Evolutionary conservation across 2,797 vertebrate genomes (phyloP).

Genomic region (Balearica regulorum): DNA sequence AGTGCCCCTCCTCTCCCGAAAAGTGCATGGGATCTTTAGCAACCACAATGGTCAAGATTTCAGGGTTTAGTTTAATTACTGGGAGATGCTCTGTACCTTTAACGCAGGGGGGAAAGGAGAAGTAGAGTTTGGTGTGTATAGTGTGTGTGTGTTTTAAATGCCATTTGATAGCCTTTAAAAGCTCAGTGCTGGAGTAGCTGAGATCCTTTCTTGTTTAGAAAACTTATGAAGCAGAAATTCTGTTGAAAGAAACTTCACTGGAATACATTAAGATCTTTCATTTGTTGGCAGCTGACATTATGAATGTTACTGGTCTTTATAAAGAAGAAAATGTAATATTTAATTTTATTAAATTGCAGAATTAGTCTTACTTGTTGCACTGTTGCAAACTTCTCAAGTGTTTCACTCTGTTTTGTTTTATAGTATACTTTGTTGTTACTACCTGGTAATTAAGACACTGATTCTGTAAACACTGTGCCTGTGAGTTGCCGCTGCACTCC

Average conservation of each 20-base stretch:
- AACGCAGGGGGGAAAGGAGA: neutral
- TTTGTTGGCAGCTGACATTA: neutral
- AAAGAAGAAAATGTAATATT: neutral
- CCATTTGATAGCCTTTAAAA: constrained; percentile 24
- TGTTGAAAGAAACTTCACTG: constrained; percentile 23
- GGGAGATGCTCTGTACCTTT: neutral
- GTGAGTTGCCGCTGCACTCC: neutral
- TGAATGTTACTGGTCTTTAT: neutral
- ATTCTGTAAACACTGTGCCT: neutral
- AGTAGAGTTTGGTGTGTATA: neutral
- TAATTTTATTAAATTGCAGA: neutral
- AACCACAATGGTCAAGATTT: constrained; percentile 61
- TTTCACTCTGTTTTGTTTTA: neutral
- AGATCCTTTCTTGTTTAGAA: constrained; percentile 22
- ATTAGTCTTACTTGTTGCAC: neutral
- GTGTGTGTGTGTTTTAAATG: neutral
- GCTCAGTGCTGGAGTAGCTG: neutral
- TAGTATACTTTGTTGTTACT: neutral
- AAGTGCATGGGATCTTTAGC: constrained; percentile 60
- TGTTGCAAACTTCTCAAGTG: neutral
- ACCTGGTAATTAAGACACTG: neutral
- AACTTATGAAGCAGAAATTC: constrained; percentile 36
- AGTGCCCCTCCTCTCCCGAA: constrained; percentile 64
- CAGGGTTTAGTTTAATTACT: constrained; percentile 50
- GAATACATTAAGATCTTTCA: constrained; percentile 5